phyloP scores from a whole-genome alignment of 2,888 invertebrate species.

The Alviniconcha strummeri region DNA sequence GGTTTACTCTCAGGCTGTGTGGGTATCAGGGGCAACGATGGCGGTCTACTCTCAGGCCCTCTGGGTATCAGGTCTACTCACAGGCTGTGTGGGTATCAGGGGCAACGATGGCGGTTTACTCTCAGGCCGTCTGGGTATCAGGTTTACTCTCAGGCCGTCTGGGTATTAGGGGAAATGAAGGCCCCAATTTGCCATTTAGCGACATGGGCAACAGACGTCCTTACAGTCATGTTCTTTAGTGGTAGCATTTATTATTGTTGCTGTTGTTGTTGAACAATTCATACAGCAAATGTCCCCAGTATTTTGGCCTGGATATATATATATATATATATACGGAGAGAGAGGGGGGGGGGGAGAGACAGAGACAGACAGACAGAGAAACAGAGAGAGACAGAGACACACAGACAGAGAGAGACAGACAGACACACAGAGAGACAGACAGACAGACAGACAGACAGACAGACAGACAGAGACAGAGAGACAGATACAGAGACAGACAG shows the following conservation, averaged over 20 bases:
- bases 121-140: too few species aligned
- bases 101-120: too few species aligned
- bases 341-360: conserved; percentile 4
- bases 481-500: background rate
- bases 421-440: background rate
- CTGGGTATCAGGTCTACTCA: too few species aligned
- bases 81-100: too few species aligned
- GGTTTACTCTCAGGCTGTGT: too few species aligned
- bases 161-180: too few species aligned
- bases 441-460: background rate
- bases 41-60: too few species aligned
- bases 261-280: background rate
- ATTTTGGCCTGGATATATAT: background rate
- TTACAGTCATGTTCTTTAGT: too few species aligned
- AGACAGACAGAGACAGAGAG: background rate
- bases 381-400: background rate
- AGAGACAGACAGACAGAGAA: background rate
- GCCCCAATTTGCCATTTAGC: too few species aligned
- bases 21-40: too few species aligned
- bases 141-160: too few species aligned
- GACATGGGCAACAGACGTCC: too few species aligned
- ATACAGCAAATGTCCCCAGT: background rate
- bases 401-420: background rate
- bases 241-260: background rate
- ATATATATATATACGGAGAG: background rate